Evolutionary conservation across 1,140 invertebrate species (phyloP).

Genomic region (Scaptomyza graminum): DNA sequence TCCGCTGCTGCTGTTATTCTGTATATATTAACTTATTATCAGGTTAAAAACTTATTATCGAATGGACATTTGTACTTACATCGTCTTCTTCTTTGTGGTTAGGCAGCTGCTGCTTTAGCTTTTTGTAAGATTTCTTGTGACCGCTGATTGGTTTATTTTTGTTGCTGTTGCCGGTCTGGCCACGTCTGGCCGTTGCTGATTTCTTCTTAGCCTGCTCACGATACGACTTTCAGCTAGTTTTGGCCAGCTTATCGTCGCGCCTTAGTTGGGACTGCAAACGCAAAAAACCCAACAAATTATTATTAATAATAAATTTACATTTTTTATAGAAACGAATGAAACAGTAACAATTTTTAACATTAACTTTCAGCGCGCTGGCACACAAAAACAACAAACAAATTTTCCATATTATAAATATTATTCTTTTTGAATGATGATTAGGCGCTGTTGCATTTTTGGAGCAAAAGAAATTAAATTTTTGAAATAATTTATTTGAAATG

Average conservation of each 20-base stretch:
- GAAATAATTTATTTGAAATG: conserved; percentile 14
- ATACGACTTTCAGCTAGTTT: conserved; percentile 83
- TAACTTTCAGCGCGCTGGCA: conserved; percentile 55
- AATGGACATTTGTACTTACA: conserved; percentile 27
- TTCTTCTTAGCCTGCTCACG: conserved; percentile 33
- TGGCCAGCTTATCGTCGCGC: conserved; percentile 83
- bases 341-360: conserved; percentile 15
- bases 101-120: conserved; percentile 48
- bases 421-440: conserved; percentile 24
- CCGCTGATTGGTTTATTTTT: conserved; percentile 1
- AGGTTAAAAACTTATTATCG: no score
- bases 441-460: conserved; percentile 35
- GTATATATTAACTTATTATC: background rate
- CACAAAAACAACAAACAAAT: conserved; percentile 66
- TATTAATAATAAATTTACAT: no score
- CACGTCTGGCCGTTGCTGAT: conserved; percentile 34
- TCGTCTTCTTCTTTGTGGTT: conserved; percentile 60
- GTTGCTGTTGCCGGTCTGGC: conserved; percentile 2
- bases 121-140: conserved; percentile 15
- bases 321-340: background rate
- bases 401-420: conserved; percentile 19
- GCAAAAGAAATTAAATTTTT: conserved; percentile 24
- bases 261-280: conserved; percentile 79
- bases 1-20: conserved; percentile 53
- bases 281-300: background rate